Percentiles rank a stretch among this genome's conserved stretches.
These are phyloP conservation scores for Lottia scabra DNA, from an alignment of 2,888 invertebrate species.

Conservation along the genomic window DNA sequence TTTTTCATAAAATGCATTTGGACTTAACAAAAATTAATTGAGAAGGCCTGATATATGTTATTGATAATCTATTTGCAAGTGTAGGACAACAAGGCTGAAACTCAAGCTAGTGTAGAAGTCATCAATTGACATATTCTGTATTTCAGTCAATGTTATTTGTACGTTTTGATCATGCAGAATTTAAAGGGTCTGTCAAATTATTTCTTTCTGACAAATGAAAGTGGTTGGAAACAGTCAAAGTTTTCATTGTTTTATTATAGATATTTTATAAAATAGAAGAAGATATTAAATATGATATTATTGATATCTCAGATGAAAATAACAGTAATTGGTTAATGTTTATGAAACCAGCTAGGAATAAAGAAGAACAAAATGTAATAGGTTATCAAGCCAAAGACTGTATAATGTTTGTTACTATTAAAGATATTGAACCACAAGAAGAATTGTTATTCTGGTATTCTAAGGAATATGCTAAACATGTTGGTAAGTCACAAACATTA, in stretches of 20 bases:
- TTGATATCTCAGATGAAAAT: conserved; percentile 52
- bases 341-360: conserved; percentile 76
- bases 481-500: conserved; percentile 36
- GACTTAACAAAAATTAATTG: no score
- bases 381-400: conserved; percentile 73
- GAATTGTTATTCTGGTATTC: conserved; percentile 81
- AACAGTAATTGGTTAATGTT: conserved; percentile 84
- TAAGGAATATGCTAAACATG: conserved; percentile 74
- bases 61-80: no score
- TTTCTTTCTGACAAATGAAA: no score
- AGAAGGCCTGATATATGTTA: no score
- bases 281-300: conserved; percentile 24
- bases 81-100: no score
- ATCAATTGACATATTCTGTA: no score
- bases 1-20: no score
- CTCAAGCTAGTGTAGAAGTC: no score
- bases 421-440: conserved; percentile 75
- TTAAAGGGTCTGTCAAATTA: no score
- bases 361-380: conserved; percentile 78
- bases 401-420: conserved; percentile 57
- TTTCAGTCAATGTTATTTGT: no score
- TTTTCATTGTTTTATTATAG: conserved; percentile 25
- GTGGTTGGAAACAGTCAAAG: neutral
- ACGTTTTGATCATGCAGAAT: no score
- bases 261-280: conserved; percentile 19